These are phyloP conservation scores for Zoanthus solanderi DNA, from an alignment of 92 coral and sea anemone genomes.

Conservation along the genomic window DNA sequence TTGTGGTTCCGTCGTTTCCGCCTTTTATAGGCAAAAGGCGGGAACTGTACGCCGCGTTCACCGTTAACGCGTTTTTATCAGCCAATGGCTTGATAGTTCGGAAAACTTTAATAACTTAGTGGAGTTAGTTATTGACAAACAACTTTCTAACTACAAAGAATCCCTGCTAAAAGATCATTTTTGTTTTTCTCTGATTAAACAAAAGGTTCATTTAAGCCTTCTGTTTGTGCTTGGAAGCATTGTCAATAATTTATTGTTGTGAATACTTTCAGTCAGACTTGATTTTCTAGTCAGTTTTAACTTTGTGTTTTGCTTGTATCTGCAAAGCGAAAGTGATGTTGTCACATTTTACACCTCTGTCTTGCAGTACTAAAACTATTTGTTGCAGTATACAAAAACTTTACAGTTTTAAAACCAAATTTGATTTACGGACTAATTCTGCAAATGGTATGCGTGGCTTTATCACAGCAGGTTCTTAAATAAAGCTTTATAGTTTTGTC, in stretches of 20 bases:
- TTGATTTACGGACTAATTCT: background rate
- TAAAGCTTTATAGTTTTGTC: background rate
- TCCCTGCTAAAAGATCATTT: conserved; percentile 26
- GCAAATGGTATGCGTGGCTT: background rate
- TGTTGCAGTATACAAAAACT: background rate
- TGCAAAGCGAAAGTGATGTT: background rate
- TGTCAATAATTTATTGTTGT: conserved; percentile 41
- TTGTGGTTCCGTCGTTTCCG: conserved; percentile 47
- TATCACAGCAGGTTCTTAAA: conserved; percentile 8
- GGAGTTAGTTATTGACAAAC: conserved; percentile 25
- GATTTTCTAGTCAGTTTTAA: background rate
- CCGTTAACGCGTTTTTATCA: conserved; percentile 26
- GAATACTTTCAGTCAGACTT: background rate
- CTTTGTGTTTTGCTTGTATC: background rate
- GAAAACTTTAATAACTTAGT: background rate
- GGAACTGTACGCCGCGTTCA: conserved; percentile 31
- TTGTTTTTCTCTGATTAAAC: conserved; percentile 4
- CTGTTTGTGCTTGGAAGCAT: conserved; percentile 11
- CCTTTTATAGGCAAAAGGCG: conserved; percentile 66
- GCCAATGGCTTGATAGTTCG: conserved; percentile 33
- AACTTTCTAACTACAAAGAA: conserved; percentile 14
- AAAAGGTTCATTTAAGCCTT: background rate
- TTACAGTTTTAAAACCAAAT: background rate
- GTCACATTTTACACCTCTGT: background rate
- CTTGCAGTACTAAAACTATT: background rate